Percentiles rank a stretch among this genome's conserved stretches.
Conservation (phyloP, 2,888 invertebrate species). For the Chrysolina americana region DNA sequence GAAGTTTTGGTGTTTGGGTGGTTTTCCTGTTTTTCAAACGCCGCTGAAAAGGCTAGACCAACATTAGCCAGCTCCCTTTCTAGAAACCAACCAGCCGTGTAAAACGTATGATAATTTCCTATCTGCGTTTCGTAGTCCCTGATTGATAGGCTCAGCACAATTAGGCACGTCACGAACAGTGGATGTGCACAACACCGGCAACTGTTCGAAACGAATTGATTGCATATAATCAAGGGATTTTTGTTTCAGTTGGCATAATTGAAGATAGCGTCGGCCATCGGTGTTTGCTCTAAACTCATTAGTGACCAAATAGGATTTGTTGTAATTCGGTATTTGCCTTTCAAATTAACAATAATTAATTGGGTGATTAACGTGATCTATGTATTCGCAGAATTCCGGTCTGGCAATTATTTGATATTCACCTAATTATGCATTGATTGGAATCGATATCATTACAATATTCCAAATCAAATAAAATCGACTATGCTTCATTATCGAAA, state of each 20-base stretch:
- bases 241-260: slow-evolving; percentile 59
- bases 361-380: slow-evolving; percentile 68
- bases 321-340: slow-evolving; percentile 68
- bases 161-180: slow-evolving; percentile 56
- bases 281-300: slow-evolving; percentile 68
- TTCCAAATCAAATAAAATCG: too few species aligned
- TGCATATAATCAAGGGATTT: slow-evolving; percentile 64
- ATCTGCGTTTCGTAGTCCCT: slow-evolving; percentile 27
- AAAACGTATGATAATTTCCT: slow-evolving; percentile 32
- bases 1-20: not conserved
- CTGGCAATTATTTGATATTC: slow-evolving; percentile 55
- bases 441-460: slow-evolving; percentile 9
- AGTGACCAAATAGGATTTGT: slow-evolving; percentile 67
- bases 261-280: slow-evolving; percentile 54
- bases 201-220: slow-evolving; percentile 56
- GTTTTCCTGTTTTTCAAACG: too few species aligned
- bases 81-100: not conserved
- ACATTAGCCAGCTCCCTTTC: not conserved
- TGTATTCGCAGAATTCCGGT: slow-evolving; percentile 58
- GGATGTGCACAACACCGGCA: slow-evolving; percentile 55
- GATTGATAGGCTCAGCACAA: slow-evolving; percentile 49
- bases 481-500: too few species aligned
- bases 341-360: slow-evolving; percentile 70
- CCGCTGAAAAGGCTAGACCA: too few species aligned
- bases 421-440: slow-evolving; percentile 54